phyloP scores from a whole-genome alignment of 2,888 invertebrate species.

The Caradrina kadenii region DNA sequence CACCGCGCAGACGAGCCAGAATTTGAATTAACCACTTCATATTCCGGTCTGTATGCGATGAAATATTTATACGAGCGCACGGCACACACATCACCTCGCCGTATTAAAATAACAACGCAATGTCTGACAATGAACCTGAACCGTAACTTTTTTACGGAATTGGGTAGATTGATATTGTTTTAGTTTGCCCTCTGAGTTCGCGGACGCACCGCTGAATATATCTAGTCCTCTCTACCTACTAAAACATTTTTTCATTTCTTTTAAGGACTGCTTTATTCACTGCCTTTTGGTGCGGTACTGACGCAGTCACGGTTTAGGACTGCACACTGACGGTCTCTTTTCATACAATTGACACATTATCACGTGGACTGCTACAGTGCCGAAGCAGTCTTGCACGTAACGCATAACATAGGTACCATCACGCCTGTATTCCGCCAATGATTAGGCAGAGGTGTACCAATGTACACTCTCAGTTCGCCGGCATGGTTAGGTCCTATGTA shows the following conservation, averaged over 20 bases:
- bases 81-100: constrained; percentile 67
- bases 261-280: no score
- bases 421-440: no score
- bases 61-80: constrained; percentile 81
- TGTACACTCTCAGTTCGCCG: no score
- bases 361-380: no score
- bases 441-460: no score
- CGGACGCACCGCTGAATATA: neutral
- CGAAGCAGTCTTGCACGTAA: no score
- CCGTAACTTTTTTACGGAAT: constrained; percentile 60
- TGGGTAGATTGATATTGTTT: constrained; percentile 46
- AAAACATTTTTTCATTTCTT: neutral
- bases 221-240: neutral
- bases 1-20: constrained; percentile 74
- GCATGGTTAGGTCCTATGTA: no score
- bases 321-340: no score
- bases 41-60: constrained; percentile 78
- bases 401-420: no score
- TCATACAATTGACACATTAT: no score
- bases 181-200: neutral
- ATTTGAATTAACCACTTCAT: constrained; percentile 87
- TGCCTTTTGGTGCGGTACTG: no score
- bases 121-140: constrained; percentile 55
- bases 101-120: constrained; percentile 71
- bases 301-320: no score